phyloP scores from a whole-genome alignment of 2,888 invertebrate species.

The Acronicta psi region DNA sequence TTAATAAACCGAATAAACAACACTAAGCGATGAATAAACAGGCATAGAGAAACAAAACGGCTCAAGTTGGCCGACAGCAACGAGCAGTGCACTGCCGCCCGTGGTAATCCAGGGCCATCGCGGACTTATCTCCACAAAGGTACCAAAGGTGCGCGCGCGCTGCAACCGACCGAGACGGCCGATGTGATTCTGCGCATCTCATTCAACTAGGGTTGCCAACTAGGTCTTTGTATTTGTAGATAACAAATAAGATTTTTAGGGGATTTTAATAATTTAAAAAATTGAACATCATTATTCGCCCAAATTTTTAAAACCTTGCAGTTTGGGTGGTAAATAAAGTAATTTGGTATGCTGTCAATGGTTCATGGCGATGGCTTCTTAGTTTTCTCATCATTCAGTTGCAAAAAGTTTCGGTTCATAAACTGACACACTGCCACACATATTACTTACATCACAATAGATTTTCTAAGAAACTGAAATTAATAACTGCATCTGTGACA shows the following conservation, averaged over 20 bases:
- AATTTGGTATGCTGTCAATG: no score
- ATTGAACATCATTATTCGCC: no score
- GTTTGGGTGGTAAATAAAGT: no score
- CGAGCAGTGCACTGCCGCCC: slow-evolving; percentile 40
- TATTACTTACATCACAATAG: no score
- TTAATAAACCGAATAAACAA: slow-evolving; percentile 43
- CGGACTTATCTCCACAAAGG: slow-evolving; percentile 58
- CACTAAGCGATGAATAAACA: slow-evolving; percentile 50
- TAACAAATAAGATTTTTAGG: no score
- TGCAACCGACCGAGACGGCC: slow-evolving; percentile 37
- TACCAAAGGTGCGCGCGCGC: slow-evolving; percentile 54
- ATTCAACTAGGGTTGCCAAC: slow-evolving; percentile 52
- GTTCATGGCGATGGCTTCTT: no score
- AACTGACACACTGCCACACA: no score
- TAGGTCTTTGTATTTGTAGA: neutral
- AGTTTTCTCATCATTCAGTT: neutral
- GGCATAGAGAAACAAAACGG: slow-evolving; percentile 50
- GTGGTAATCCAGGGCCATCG: slow-evolving; percentile 60
- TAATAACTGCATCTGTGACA: no score
- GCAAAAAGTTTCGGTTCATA: no score
- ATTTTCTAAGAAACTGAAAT: no score
- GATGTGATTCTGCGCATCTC: slow-evolving; percentile 59
- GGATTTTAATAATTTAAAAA: no score
- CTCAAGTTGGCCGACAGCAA: slow-evolving; percentile 39
- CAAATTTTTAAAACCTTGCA: no score